Evolutionary conservation across 2,888 invertebrate species (phyloP).

Genomic region (Athalia circularis): DNA sequence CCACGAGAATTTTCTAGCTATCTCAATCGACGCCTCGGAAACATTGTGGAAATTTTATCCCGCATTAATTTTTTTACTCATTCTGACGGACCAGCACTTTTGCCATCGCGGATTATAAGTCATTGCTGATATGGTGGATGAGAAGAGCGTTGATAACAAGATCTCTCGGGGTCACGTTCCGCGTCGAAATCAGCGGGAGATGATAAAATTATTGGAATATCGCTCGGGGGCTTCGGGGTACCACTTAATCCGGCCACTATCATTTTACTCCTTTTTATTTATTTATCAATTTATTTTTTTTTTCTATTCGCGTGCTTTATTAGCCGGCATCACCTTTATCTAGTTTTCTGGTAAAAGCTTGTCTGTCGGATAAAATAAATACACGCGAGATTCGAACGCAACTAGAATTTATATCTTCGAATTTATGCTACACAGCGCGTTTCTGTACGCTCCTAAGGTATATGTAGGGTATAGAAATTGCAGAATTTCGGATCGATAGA

Average conservation of each 20-base stretch:
- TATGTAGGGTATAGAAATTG: no score
- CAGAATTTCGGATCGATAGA: no score
- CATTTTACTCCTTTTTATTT: not conserved
- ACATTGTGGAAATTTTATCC: no score
- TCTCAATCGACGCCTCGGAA: no score
- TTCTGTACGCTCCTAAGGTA: no score
- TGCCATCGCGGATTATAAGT: not conserved
- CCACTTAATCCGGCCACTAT: slow-evolving; percentile 24
- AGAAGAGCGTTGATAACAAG: slow-evolving; percentile 33
- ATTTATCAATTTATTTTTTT: not conserved
- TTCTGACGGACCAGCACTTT: not conserved
- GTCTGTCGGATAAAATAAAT: not conserved
- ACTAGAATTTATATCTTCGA: no score
- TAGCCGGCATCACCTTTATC: slow-evolving; percentile 9
- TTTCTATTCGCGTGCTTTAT: not conserved
- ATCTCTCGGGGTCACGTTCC: slow-evolving; percentile 30
- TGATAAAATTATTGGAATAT: slow-evolving; percentile 13
- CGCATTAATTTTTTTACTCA: not conserved
- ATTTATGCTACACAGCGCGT: no score
- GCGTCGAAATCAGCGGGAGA: not conserved
- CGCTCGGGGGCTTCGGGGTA: slow-evolving; percentile 6
- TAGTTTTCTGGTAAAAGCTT: not conserved
- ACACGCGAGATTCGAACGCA: no score
- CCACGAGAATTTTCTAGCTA: no score
- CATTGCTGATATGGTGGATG: slow-evolving; percentile 11